Percentiles rank a stretch among this genome's conserved stretches.
Conservation (phyloP, 2,888 invertebrate genomes). For the Drosophila sordidapex region DNA sequence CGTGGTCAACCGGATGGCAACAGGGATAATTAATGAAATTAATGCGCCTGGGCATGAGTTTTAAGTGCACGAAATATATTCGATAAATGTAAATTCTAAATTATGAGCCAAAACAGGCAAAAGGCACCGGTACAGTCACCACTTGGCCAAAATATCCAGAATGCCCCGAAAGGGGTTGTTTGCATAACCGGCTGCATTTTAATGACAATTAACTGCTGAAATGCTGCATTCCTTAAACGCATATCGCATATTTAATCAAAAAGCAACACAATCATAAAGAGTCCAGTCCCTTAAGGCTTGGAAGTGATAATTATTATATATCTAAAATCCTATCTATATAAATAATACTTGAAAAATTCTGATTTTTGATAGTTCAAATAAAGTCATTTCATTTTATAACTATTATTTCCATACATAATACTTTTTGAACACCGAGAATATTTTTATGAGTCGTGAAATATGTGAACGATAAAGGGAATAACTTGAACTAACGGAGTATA, state of each 20-base stretch:
- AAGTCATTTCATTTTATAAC: background rate
- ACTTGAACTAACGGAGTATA: background rate
- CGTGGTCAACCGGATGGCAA: conserved; percentile 73
- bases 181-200: conserved; percentile 29
- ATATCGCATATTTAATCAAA: background rate
- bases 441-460: background rate
- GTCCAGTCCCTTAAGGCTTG: background rate
- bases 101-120: conserved; percentile 59
- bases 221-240: conserved; percentile 1
- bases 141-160: background rate
- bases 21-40: conserved; percentile 82
- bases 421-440: background rate
- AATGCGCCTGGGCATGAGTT: conserved; percentile 68
- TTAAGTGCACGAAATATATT: conserved; percentile 80
- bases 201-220: conserved; percentile 39
- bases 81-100: conserved; percentile 82
- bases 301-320: background rate
- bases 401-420: background rate
- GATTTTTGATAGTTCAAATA: background rate
- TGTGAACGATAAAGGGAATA: background rate
- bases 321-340: background rate
- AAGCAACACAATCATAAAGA: background rate
- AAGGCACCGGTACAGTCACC: conserved; percentile 35
- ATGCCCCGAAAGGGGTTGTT: conserved; percentile 26
- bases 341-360: accelerated